Percentiles rank a stretch among this genome's conserved stretches.
phyloP scores from a whole-genome alignment of 2,113 vertebrate genomes.

The Paradoxurus hermaphroditus region DNA sequence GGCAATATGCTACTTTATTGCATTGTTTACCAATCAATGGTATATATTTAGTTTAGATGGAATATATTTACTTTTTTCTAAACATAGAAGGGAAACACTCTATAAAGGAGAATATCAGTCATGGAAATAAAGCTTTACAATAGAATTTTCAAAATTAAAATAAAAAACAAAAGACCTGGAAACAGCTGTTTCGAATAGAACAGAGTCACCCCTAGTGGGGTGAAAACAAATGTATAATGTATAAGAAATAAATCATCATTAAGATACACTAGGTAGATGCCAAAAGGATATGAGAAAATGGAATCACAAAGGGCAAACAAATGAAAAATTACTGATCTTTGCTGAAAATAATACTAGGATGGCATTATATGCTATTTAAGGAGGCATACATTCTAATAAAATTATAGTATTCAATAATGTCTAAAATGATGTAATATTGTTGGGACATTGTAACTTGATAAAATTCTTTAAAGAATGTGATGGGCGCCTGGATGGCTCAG shows the following conservation, averaged over 20 bases:
- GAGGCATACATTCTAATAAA: neutral
- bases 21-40: neutral
- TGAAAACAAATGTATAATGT: neutral
- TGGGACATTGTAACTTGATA: neutral
- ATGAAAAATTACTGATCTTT: neutral
- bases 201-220: neutral
- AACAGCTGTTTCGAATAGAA: neutral
- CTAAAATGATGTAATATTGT: neutral
- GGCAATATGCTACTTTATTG: neutral
- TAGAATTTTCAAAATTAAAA: neutral
- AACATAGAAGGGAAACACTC: neutral
- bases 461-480: neutral
- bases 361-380: neutral
- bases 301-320: neutral
- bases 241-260: neutral
- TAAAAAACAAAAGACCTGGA: neutral
- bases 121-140: neutral
- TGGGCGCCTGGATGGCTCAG: too few species aligned
- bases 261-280: neutral
- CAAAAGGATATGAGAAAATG: neutral
- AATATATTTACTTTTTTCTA: neutral
- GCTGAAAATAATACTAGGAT: neutral
- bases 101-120: neutral
- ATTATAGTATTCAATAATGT: neutral
- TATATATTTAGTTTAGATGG: neutral